These are phyloP conservation scores for Cephus sareptanus DNA, from an alignment of 2,888 invertebrate genomes.

Conservation along the genomic window DNA sequence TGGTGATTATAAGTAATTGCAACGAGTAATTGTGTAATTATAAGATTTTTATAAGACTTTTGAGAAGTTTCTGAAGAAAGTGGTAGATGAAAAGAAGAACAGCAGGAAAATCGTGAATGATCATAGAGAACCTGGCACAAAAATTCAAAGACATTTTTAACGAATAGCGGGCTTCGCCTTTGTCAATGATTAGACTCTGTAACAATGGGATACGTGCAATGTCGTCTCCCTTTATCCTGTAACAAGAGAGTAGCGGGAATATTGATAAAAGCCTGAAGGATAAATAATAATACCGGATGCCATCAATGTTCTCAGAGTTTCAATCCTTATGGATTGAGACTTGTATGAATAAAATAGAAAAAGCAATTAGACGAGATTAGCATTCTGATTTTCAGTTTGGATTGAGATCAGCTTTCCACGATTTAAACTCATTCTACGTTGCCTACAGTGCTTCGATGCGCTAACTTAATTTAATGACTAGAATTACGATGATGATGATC, in stretches of 20 bases:
- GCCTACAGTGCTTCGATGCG: constrained; percentile 46
- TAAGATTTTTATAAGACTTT: neutral
- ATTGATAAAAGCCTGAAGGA: neutral
- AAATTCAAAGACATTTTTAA: neutral
- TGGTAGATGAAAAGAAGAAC: neutral
- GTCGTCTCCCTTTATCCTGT: neutral
- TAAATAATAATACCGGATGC: constrained; percentile 1
- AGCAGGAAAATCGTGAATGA: neutral
- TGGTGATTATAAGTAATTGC: neutral
- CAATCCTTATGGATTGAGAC: constrained; percentile 32
- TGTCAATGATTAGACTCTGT: neutral
- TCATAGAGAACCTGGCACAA: neutral
- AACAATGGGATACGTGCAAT: neutral
- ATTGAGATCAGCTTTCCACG: constrained; percentile 57
- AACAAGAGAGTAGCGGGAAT: neutral
- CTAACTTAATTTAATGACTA: constrained; percentile 66
- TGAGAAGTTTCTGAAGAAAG: neutral
- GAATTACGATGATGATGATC: constrained; percentile 76
- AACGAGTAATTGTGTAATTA: neutral
- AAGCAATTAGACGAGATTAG: constrained; percentile 5
- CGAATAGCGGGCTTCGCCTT: neutral
- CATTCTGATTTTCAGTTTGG: constrained; percentile 16
- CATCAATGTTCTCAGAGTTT: neutral
- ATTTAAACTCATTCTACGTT: constrained; percentile 28
- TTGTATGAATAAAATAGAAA: constrained; percentile 31